Conservation (phyloP, 1,140 invertebrate species). For the Pseudomyrmex gracilis region DNA sequence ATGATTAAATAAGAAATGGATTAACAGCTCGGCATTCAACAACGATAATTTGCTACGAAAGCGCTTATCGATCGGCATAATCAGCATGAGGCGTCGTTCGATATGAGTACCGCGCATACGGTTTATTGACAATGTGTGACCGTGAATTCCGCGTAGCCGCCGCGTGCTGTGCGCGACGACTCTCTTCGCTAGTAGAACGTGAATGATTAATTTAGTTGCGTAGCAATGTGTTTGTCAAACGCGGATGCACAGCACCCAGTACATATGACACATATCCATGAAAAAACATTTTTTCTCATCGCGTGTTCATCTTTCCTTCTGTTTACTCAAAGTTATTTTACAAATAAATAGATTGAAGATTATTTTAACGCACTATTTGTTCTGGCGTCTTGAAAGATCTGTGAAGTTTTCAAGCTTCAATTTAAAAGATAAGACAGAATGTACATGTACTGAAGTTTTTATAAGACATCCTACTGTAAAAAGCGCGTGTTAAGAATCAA, state of each 20-base stretch:
- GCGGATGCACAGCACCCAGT: slow-evolving; percentile 13
- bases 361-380: neutral
- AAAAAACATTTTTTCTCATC: slow-evolving; percentile 13
- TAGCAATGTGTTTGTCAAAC: slow-evolving; percentile 51
- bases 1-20: slow-evolving; percentile 1
- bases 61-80: slow-evolving; percentile 41
- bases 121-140: slow-evolving; percentile 49
- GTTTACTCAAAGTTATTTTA: neutral
- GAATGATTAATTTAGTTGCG: slow-evolving; percentile 54
- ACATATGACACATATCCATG: slow-evolving; percentile 4
- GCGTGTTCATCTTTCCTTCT: neutral
- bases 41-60: neutral
- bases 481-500: too few relatives aligned
- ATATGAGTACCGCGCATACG: slow-evolving; percentile 8
- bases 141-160: slow-evolving; percentile 48
- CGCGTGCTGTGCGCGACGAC: slow-evolving; percentile 5
- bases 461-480: too few relatives aligned
- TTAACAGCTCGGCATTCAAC: neutral
- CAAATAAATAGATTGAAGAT: neutral
- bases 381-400: too few relatives aligned
- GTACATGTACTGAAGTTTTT: too few relatives aligned
- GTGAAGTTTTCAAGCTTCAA: too few relatives aligned
- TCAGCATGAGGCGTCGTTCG: slow-evolving; percentile 47
- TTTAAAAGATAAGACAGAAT: neutral
- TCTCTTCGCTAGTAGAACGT: slow-evolving; percentile 61